Evolutionary conservation across 2,888 invertebrate genomes (phyloP), one percentile per base, ranked within the genome.

Genomic region (Diabrotica balteata): DNA sequence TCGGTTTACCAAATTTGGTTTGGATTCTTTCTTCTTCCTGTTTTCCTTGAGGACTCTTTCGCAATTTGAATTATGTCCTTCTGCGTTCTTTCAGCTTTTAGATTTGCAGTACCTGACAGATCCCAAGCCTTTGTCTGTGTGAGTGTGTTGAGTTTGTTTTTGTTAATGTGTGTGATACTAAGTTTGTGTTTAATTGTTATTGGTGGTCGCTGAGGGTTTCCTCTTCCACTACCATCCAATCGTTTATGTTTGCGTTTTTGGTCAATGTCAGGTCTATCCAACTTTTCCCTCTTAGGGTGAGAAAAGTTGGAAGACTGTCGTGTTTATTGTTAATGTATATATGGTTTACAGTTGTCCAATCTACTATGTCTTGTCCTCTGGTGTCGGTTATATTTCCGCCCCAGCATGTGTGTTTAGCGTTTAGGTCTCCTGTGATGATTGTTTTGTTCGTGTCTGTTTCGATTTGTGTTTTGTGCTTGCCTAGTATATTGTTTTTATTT

Each of bases 151-250:
- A 43, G 8, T 55, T 43, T 44, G 43, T 44, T 8, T 57, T 5
- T 11, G 8, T 42, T 42, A 42, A 52, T 59, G 10, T 49, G 46
- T 46, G 17, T 1, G 17, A 17, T 17, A 1, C 2, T 46, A 46
- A 46, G 2, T 49, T 7, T 22, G 44, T 8, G n/a, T 43, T n/a
- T 63, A 10, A 49, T 63, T 49, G 8, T 43, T 32, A 68, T 8
- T 59, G 57, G 52, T 76, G 76, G 51, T 72, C 72, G 54, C 73
- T 73, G 8, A 74, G 52, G 0, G 54, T 66, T 10, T 76, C 73
- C 73, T 71, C 22, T 2, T 17, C 17, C 17, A 17, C 17, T 1
- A 17, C 17, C 17, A 17, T 17, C 17, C 17, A 17, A 17, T 61
- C 54, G 1, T 17, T 32, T 6, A 67, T 45, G 7, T 9, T 44